These are phyloP conservation scores for Chironomus tepperi DNA, from an alignment of 1,140 invertebrate genomes.

Conservation along the genomic window DNA sequence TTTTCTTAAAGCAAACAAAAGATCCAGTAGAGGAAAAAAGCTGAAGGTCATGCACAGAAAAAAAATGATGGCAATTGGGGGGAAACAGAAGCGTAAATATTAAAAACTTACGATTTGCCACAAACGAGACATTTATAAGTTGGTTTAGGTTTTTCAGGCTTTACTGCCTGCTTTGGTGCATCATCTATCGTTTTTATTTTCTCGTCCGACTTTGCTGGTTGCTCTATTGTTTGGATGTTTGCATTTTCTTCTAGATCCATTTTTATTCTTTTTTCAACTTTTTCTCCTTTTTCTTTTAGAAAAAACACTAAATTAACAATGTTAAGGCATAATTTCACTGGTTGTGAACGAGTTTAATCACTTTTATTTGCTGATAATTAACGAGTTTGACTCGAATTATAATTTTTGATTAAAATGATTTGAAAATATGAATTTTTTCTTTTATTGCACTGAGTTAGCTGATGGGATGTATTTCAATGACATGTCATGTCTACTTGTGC, in stretches of 20 bases:
- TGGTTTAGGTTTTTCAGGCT: constrained; percentile 12
- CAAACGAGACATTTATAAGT: constrained; percentile 11
- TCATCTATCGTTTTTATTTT: background rate
- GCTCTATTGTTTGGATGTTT: constrained; percentile 11
- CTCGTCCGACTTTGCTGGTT: background rate
- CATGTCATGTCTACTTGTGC: no score
- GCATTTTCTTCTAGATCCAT: background rate
- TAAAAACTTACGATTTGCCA: constrained; percentile 3
- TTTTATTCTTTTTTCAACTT: background rate
- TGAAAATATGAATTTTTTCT: constrained; percentile 2
- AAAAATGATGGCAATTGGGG: background rate
- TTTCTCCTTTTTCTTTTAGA: background rate
- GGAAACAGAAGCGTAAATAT: background rate
- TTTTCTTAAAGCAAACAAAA: background rate
- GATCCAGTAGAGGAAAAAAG: background rate
- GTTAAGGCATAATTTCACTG: constrained; percentile 22
- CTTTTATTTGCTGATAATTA: background rate
- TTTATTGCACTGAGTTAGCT: constrained; percentile 14
- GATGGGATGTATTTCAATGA: no score
- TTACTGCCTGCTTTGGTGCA: background rate
- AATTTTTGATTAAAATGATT: background rate
- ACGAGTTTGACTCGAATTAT: constrained; percentile 13
- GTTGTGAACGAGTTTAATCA: background rate
- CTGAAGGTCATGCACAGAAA: constrained; percentile 2
- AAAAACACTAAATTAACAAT: constrained; percentile 16